Conservation (phyloP, 2,113 vertebrate species). For the Spizaetus ornatus region DNA sequence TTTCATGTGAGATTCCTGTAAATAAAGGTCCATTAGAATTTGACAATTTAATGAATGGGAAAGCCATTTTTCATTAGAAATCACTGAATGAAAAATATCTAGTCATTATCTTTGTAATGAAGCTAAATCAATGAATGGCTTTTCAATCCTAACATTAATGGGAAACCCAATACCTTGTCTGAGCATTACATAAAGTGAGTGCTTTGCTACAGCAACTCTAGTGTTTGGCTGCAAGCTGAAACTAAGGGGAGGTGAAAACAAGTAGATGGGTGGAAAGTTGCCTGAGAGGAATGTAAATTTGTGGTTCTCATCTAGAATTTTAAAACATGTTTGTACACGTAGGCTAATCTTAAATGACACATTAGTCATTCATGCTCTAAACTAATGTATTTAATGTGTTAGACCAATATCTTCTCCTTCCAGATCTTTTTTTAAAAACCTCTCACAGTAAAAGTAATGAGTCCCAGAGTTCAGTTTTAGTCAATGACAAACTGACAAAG, state of each 20-base stretch:
- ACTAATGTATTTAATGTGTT: not conserved
- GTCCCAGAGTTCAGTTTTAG: not conserved
- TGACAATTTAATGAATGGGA: not conserved
- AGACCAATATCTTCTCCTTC: not conserved
- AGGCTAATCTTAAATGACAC: not conserved
- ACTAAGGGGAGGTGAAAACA: rapidly evolving
- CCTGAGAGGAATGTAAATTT: not conserved
- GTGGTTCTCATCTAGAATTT: not conserved
- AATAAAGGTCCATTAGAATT: not conserved
- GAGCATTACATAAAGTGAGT: not conserved
- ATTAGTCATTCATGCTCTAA: not conserved
- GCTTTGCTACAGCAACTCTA: not conserved
- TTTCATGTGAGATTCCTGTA: not conserved
- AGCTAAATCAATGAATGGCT: not conserved
- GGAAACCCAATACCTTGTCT: not conserved
- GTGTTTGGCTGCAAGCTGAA: not conserved
- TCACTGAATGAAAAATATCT: not conserved
- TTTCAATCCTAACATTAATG: not conserved
- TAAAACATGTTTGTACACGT: not conserved
- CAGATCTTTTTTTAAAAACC: not conserved
- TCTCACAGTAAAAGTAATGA: not conserved
- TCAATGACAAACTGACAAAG: not conserved
- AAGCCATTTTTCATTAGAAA: not conserved
- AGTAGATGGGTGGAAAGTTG: not conserved
- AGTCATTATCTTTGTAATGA: not conserved